These are phyloP conservation scores for Stramonita haemastoma DNA, from an alignment of 2,888 invertebrate species.

Conservation along the genomic window DNA sequence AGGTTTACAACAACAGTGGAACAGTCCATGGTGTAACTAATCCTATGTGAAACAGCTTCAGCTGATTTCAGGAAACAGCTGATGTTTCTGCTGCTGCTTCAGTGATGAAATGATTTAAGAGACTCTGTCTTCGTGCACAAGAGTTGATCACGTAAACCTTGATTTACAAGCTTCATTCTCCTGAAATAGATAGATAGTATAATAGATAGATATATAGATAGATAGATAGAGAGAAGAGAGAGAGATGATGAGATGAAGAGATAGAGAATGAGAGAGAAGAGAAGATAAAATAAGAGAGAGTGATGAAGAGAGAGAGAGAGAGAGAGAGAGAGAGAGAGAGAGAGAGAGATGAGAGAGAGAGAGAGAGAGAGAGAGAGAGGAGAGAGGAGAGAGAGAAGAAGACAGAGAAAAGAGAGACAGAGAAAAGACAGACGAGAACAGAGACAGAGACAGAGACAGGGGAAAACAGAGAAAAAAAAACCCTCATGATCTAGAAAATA, in stretches of 20 bases:
- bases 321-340: neutral
- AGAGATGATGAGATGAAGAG: neutral
- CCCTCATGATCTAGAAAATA: too few species aligned
- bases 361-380: neutral
- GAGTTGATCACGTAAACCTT: too few species aligned
- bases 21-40: too few species aligned
- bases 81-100: too few species aligned
- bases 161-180: too few species aligned
- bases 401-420: neutral
- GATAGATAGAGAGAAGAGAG: neutral
- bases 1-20: too few species aligned
- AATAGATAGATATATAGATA: too few species aligned
- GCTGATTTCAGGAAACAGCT: too few species aligned
- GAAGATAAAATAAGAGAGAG: neutral
- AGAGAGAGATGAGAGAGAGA: neutral
- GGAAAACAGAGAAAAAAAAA: neutral
- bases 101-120: too few species aligned
- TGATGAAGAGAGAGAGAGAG: neutral
- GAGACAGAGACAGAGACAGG: neutral
- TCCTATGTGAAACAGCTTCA: too few species aligned
- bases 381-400: neutral
- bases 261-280: slow-evolving; percentile 2
- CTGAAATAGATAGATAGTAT: too few species aligned
- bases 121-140: too few species aligned
- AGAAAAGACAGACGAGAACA: neutral